These are phyloP conservation scores for Pituophis catenifer DNA, from an alignment of 2,113 vertebrate genomes.

Conservation along the genomic window DNA sequence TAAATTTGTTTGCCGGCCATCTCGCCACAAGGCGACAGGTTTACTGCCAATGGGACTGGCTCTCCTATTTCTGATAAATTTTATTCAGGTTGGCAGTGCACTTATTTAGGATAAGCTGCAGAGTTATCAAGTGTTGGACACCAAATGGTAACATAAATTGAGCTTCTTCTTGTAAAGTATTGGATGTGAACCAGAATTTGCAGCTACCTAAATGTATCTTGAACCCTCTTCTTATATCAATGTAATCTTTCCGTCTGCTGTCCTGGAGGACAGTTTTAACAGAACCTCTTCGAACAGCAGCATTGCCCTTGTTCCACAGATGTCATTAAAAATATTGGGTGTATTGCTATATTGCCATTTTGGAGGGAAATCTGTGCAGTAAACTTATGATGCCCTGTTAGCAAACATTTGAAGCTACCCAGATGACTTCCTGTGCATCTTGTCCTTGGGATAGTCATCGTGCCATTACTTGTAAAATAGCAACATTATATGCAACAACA, in stretches of 20 bases:
- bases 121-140: neutral
- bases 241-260: neutral
- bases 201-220: neutral
- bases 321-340: neutral
- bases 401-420: neutral
- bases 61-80: neutral
- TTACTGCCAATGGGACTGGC: neutral
- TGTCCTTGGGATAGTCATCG: neutral
- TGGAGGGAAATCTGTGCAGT: neutral
- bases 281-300: neutral
- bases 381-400: neutral
- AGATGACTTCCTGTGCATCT: neutral
- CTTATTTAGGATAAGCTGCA: neutral
- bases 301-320: neutral
- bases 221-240: neutral
- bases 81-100: neutral
- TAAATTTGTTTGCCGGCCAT: neutral
- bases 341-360: neutral
- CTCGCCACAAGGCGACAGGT: neutral
- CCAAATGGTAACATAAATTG: neutral
- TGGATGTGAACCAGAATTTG: neutral
- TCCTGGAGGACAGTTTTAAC: neutral
- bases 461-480: neutral
- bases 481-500: neutral
- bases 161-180: neutral